phyloP scores from a whole-genome alignment of 2,113 vertebrate genomes.

The Limnothrissa miodon region DNA sequence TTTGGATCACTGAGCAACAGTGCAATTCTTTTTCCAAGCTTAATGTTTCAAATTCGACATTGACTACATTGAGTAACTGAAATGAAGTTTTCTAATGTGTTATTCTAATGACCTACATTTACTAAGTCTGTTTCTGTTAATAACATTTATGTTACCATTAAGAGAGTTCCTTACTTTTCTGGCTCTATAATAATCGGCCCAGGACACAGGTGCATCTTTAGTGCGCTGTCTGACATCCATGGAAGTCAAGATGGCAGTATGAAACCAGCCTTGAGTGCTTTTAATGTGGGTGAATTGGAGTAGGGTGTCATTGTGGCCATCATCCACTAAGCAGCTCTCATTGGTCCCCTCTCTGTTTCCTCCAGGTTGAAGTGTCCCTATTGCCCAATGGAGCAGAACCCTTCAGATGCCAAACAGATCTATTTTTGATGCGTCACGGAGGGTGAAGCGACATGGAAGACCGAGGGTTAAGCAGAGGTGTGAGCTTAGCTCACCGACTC shows the following conservation, averaged over 20 bases:
- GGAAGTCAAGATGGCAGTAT: background rate
- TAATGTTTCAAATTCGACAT: no score
- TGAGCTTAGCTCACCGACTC: background rate
- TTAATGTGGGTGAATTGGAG: background rate
- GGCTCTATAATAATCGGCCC: background rate
- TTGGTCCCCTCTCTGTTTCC: background rate
- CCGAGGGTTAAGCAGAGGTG: background rate
- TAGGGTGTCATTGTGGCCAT: background rate
- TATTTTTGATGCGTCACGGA: conserved; percentile 76
- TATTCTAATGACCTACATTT: no score
- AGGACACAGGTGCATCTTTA: background rate
- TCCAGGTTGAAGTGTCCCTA: conserved; percentile 87
- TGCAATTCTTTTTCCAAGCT: no score
- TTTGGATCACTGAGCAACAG: no score
- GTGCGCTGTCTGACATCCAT: background rate
- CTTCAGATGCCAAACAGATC: conserved; percentile 87
- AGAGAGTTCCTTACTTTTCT: background rate
- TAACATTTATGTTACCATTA: no score
- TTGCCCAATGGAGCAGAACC: conserved; percentile 90
- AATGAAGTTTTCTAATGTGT: no score
- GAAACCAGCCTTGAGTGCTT: background rate
- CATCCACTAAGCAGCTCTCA: background rate
- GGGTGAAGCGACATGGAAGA: background rate
- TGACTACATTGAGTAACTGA: no score
- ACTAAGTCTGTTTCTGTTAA: no score